Evolutionary conservation across 2,797 vertebrate species (phyloP).

Genomic region (Sebastes elongatus): DNA sequence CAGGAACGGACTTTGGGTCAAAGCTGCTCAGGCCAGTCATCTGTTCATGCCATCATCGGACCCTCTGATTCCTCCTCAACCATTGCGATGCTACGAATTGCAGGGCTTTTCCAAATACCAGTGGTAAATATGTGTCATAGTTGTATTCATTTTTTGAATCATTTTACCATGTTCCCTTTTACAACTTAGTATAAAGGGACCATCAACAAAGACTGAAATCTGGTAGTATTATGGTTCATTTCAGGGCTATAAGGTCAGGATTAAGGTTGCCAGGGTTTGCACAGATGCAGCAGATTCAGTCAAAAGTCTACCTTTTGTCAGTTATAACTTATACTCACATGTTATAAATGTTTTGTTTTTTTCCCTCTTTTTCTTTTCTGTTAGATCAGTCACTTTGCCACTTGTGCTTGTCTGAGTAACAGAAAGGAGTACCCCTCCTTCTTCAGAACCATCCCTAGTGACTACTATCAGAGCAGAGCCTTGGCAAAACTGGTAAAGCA

Average conservation of each 20-base stretch:
- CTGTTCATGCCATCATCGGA: constrained; percentile 79
- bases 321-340: neutral
- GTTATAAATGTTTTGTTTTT: neutral
- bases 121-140: constrained; percentile 70
- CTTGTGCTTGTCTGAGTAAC: constrained; percentile 83
- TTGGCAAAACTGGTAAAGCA: constrained; percentile 80
- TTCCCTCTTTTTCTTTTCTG: neutral
- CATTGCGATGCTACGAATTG: constrained; percentile 77
- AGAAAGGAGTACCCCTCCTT: constrained; percentile 80
- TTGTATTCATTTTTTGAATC: neutral
- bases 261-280: neutral
- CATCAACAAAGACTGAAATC: neutral
- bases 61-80: constrained; percentile 83
- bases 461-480: constrained; percentile 81
- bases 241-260: neutral
- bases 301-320: neutral
- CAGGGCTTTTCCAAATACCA: constrained; percentile 80
- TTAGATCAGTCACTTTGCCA: constrained; percentile 83
- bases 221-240: too few species aligned
- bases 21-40: constrained; percentile 68
- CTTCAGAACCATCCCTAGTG: constrained; percentile 84
- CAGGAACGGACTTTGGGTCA: constrained; percentile 48
- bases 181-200: neutral
- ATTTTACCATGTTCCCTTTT: neutral
- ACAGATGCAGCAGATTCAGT: neutral